Conservation (phyloP, 64 coral and sea anemone species). For the Trachythela sp. region DNA sequence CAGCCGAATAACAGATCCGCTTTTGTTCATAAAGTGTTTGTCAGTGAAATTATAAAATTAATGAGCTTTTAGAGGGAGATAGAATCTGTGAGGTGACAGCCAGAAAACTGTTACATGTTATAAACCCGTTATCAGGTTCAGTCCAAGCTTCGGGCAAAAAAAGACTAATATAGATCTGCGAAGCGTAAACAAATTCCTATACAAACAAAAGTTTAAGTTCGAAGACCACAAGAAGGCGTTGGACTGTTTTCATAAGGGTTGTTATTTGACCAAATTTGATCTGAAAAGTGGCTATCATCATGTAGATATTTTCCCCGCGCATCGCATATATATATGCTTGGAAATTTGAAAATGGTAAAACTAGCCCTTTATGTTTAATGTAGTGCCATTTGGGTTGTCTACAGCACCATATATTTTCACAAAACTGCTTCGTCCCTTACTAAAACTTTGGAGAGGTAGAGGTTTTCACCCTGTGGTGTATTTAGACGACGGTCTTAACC, state of each 20-base stretch:
- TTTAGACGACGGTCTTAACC: background rate
- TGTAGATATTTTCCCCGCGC: background rate
- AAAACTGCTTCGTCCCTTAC: constrained; percentile 31
- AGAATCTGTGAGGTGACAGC: constrained; percentile 11
- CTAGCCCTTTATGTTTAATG: constrained; percentile 38
- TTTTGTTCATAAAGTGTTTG: background rate
- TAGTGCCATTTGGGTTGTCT: constrained; percentile 48
- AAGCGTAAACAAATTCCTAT: constrained; percentile 11
- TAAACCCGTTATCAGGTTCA: constrained; percentile 41
- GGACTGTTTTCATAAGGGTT: constrained; percentile 12
- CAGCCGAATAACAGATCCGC: constrained; percentile 20
- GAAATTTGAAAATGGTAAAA: too few species aligned
- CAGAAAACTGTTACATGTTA: background rate
- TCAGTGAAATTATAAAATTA: constrained; percentile 2
- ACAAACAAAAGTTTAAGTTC: constrained; percentile 36
- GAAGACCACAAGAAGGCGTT: constrained; percentile 39
- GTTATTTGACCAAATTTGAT: background rate
- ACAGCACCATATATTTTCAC: constrained; percentile 53
- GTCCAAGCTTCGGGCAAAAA: constrained; percentile 37
- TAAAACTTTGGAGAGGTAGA: constrained; percentile 18
- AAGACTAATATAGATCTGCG: constrained; percentile 25
- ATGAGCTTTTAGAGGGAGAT: constrained; percentile 25
- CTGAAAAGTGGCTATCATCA: background rate
- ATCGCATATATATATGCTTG: too few species aligned
- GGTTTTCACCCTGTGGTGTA: constrained; percentile 22